Conservation (phyloP, 2,888 invertebrate species). For the Chaetogeoica ovagalla region DNA sequence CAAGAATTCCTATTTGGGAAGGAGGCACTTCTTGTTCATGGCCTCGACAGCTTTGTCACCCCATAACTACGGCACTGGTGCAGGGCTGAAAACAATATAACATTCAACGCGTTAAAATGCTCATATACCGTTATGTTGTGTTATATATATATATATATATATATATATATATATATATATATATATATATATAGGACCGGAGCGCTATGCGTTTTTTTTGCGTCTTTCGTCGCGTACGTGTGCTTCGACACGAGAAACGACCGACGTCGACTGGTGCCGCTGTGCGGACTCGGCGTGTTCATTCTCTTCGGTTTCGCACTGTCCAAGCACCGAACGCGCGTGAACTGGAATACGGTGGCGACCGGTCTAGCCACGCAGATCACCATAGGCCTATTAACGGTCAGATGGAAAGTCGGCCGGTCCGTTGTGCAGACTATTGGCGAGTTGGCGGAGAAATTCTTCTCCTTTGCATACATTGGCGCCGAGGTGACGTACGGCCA, state of each 20-base stretch:
- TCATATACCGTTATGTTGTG: too few species aligned
- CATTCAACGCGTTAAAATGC: too few species aligned
- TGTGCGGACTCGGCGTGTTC: conserved; percentile 69
- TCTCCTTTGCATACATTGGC: conserved; percentile 78
- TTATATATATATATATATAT: too few species aligned
- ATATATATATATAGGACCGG: conserved; percentile 53
- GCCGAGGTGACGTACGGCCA: conserved; percentile 84
- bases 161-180: too few species aligned
- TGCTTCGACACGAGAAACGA: conserved; percentile 67
- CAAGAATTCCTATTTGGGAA: too few species aligned
- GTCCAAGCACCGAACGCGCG: conserved; percentile 66
- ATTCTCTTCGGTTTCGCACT: conserved; percentile 68
- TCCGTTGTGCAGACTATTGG: conserved; percentile 72
- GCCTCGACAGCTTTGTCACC: too few species aligned
- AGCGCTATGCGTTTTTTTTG: conserved; percentile 62
- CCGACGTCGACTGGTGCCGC: conserved; percentile 68
- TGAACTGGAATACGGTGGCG: conserved; percentile 79
- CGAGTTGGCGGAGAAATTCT: conserved; percentile 72
- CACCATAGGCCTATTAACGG: conserved; percentile 78
- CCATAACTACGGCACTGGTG: too few species aligned
- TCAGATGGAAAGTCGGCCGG: conserved; percentile 81
- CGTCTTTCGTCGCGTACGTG: conserved; percentile 66
- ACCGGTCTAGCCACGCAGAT: conserved; percentile 84
- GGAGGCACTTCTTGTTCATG: too few species aligned
- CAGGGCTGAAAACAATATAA: too few species aligned